Conservation (phyloP, 2,888 invertebrate genomes). For the Drosophila vallismaia region DNA sequence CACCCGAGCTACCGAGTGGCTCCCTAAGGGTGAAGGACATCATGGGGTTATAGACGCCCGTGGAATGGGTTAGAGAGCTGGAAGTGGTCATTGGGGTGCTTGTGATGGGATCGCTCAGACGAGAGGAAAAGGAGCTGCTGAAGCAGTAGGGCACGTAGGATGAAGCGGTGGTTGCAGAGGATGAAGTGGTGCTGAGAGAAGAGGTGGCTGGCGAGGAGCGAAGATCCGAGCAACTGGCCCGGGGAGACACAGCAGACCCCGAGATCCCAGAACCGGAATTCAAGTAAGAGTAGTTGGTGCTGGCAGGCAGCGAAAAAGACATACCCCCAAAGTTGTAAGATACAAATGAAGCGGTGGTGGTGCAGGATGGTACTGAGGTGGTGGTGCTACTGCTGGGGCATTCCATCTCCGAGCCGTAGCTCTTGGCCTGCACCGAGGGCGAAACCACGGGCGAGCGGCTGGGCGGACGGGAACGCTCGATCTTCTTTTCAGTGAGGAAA, state of each 20-base stretch:
- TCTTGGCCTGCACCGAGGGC: slow-evolving; percentile 75
- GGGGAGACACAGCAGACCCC: slow-evolving; percentile 43
- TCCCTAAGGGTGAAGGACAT: slow-evolving; percentile 73
- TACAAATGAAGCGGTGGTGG: slow-evolving; percentile 51
- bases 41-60: slow-evolving; percentile 76
- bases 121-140: slow-evolving; percentile 51
- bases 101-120: slow-evolving; percentile 37
- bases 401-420: slow-evolving; percentile 65
- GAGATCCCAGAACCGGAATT: slow-evolving; percentile 9
- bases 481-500: slow-evolving; percentile 82
- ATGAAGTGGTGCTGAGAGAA: slow-evolving; percentile 10
- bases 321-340: slow-evolving; percentile 59
- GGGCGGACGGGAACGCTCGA: slow-evolving; percentile 77
- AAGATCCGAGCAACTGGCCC: slow-evolving; percentile 72
- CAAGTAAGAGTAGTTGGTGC: slow-evolving; percentile 73
- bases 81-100: slow-evolving; percentile 39
- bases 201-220: slow-evolving; percentile 12
- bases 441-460: slow-evolving; percentile 80
- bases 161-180: slow-evolving; percentile 15
- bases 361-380: slow-evolving; percentile 38
- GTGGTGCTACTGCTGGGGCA: slow-evolving; percentile 45
- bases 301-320: slow-evolving; percentile 51
- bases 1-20: slow-evolving; percentile 48
- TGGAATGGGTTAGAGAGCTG: slow-evolving; percentile 56
- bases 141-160: slow-evolving; percentile 57